Evolutionary conservation across 2,888 invertebrate species (phyloP), one percentile per base, ranked within the genome.

Genomic region (Nemotelus nigrinus): DNA sequence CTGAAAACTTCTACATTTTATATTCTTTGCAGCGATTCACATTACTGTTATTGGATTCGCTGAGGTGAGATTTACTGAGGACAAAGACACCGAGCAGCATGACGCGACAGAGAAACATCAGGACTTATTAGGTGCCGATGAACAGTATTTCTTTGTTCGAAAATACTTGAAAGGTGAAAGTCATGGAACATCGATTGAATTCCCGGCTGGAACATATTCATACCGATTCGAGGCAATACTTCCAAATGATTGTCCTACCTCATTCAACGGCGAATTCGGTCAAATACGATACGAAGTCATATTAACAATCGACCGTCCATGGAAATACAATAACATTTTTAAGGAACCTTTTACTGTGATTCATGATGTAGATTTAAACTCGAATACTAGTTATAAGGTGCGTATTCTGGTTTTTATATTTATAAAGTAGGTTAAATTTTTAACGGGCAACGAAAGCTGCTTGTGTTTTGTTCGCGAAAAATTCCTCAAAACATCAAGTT

Each of bases 321-420:
- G 94, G 92, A 94, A 94, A 82, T 93, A 93, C 86, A 94, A 96
- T 86, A 93, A 94, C 82, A 93, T 92, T 79, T 91, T 92, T 25
- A 94, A 94, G 85, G 90, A 90, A 83, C 91, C 92, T 3, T 94
- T 95, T 83, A 93, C 92, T 67, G 91, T 95, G n/a, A 89, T 93
- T 76, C 91, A 92, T 80, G 90, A 92, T 25, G 87, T 94, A 81
- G 94, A 95, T 86, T 88, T 95, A 80, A 95, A 95, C 87, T 88
- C 89, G 80, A 91, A 91, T n/a, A 41, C 63, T 50, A 5, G 3
- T 44, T 77, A 55, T 53, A 77, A 77, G 70, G 77, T 77, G 41
- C 10, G 50, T 47, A 58, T 25, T 25, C 0, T 25, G 1, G 25
- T 25, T 25, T 25, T 25, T 1, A 25, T 25, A 1, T 25, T 25